Base-by-base conservation (phyloP, 2,888 invertebrate species). In the Brachyptera risi region DNA sequence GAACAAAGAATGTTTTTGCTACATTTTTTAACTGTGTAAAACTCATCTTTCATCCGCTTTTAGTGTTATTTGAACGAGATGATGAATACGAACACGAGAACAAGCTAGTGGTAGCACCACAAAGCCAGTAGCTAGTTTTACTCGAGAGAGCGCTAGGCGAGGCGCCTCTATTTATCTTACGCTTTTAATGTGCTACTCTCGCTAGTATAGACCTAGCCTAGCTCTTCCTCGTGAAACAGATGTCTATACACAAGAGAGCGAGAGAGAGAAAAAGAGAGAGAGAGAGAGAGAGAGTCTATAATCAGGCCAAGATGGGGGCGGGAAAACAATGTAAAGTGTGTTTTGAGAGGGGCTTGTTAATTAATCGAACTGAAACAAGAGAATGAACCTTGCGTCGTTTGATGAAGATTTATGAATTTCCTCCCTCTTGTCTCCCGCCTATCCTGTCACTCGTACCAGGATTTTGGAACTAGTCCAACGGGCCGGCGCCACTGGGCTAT, bases 311-410 rank as follows among this genome's bases (percentile, higher is more conserved):
- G n/a, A 7, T n/a, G 51, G 17, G 31, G 51, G 51, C 51, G 51
- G 51, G 51, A 11, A 51, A 51, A 51, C 51, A 17, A 15, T 26
- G 26, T 50, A 50, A 31, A 27, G 35, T 35, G 51, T 51, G 51
- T 31, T 51, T 51, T 50, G n/a, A 50, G 26, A 50, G 15, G 31
- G 37, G n/a, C n/a, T 19, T 37, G 54, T 37, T 54, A 54, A 54
- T 54, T 54, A 54, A 54, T 54, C 19, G 54, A 21, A 54, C 37
- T 37, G 54, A 54, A 54, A 54, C 54, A 54, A 54, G 54, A 54
- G 54, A 19, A 54, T 35, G 54, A 54, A 23, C 17, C 54, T 21
- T 4, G 11, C 35, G 23, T 21, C 21, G 37, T 54, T 35, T 54
- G 54, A 54, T 54, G 37, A 54, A 54, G 54, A 54, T 54, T 54